These are phyloP conservation scores for Nixonia krombeini DNA, from an alignment of 1,140 invertebrate genomes.

Conservation along the genomic window DNA sequence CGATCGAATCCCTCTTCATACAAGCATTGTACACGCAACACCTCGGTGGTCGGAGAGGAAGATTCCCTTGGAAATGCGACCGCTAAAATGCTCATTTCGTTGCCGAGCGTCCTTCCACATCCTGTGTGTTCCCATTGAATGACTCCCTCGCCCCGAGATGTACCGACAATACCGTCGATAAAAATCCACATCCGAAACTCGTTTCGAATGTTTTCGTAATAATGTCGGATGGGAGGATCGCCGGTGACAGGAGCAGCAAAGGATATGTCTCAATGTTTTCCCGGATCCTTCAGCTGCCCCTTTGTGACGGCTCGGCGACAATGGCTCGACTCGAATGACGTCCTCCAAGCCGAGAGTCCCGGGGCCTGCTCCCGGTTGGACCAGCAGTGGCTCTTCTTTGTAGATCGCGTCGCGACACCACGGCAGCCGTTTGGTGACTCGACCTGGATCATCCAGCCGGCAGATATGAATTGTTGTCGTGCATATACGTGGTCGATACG, in stretches of 20 bases:
- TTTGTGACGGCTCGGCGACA: constrained; percentile 59
- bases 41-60: too few species aligned
- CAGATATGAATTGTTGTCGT: constrained; percentile 16
- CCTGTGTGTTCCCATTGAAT: constrained; percentile 8
- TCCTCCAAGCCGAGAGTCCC: constrained; percentile 49
- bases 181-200: constrained; percentile 36
- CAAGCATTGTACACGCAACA: too few species aligned
- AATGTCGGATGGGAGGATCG: constrained; percentile 56
- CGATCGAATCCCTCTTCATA: too few species aligned
- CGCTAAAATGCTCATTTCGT: constrained; percentile 17
- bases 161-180: constrained; percentile 12
- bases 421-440: constrained; percentile 18
- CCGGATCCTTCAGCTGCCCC: constrained; percentile 67
- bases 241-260: constrained; percentile 64
- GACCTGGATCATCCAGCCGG: constrained; percentile 11
- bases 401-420: too few species aligned
- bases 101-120: constrained; percentile 11
- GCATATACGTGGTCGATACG: neutral
- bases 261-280: constrained; percentile 71
- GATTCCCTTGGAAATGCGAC: constrained; percentile 47
- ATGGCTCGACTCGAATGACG: constrained; percentile 62
- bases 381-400: too few species aligned
- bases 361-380: too few species aligned
- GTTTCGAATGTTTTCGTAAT: constrained; percentile 68
- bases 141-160: constrained; percentile 9